Percentiles rank a stretch among this genome's conserved stretches.
These are phyloP conservation scores for Leuciscus idus DNA, from an alignment of 2,113 vertebrate species.

Conservation along the genomic window DNA sequence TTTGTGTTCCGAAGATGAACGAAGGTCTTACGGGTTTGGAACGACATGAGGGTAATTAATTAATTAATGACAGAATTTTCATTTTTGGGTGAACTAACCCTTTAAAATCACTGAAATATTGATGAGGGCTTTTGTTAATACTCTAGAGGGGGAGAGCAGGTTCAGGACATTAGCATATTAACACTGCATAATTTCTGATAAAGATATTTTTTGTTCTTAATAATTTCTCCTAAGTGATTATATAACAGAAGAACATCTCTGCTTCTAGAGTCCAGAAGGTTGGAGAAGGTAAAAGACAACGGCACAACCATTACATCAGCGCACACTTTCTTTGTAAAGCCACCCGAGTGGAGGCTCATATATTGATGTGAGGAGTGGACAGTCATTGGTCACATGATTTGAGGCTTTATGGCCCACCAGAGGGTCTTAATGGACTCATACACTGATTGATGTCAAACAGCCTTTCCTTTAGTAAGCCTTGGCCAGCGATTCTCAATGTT, in stretches of 20 bases:
- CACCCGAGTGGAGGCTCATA: not conserved
- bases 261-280: not conserved
- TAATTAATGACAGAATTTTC: no score
- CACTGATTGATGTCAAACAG: slow-evolving; percentile 38
- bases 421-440: slow-evolving; percentile 27
- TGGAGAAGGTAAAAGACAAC: not conserved
- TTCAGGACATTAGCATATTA: slow-evolving; percentile 57
- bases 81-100: no score
- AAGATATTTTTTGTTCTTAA: not conserved
- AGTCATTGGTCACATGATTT: slow-evolving; percentile 33
- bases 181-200: slow-evolving; percentile 10
- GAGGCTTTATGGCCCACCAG: slow-evolving; percentile 12
- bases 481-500: not conserved
- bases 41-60: no score
- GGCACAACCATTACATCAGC: not conserved
- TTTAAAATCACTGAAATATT: slow-evolving; percentile 38
- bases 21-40: no score
- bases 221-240: not conserved
- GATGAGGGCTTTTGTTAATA: slow-evolving; percentile 59
- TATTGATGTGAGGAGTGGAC: slow-evolving; percentile 9
- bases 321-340: not conserved
- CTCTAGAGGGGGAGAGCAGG: slow-evolving; percentile 33
- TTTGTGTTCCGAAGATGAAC: no score
- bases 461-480: slow-evolving; percentile 5
- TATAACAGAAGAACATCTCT: not conserved